Percentiles rank a stretch among this genome's conserved stretches.
Conservation (phyloP, 1,140 invertebrate genomes). For the Lasioglossum baleicum region DNA sequence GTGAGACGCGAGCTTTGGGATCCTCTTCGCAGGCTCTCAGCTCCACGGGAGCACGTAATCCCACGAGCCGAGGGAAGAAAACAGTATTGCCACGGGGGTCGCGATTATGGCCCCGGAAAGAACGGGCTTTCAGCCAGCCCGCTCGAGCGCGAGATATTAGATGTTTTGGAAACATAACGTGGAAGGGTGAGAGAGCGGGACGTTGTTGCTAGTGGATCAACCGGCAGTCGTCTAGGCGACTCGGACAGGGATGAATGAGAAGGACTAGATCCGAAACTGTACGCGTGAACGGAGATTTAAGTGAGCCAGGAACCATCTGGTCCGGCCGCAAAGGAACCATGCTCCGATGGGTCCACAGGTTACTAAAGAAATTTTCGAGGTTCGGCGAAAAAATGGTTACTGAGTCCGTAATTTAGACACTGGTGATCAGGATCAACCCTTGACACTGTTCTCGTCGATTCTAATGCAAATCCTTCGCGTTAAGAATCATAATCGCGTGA, state of each 20-base stretch:
- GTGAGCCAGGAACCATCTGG: constrained; percentile 50
- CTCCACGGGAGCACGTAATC: neutral
- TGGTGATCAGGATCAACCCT: neutral
- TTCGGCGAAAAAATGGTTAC: constrained; percentile 20
- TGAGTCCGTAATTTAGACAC: constrained; percentile 36
- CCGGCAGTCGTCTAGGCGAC: constrained; percentile 15
- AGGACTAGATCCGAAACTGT: neutral
- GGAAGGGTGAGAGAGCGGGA: constrained; percentile 54
- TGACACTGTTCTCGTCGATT: neutral
- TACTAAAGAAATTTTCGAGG: neutral
- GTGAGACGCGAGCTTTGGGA: neutral
- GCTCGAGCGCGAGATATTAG: constrained; percentile 71
- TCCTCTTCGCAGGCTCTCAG: too few relatives aligned
- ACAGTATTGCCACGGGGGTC: constrained; percentile 60
- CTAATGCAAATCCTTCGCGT: neutral
- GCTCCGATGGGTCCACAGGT: constrained; percentile 16
- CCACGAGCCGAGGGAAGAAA: constrained; percentile 41
- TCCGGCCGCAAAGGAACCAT: constrained; percentile 40
- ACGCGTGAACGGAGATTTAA: constrained; percentile 50
- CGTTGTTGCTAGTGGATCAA: constrained; percentile 46
- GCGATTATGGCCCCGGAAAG: constrained; percentile 43
- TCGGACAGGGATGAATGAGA: constrained; percentile 32
- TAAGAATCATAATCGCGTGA: too few relatives aligned
- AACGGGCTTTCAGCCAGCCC: constrained; percentile 59
- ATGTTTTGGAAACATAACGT: constrained; percentile 67